These are phyloP conservation scores for Drepana falcataria DNA, from an alignment of 2,888 invertebrate species.

Conservation along the genomic window DNA sequence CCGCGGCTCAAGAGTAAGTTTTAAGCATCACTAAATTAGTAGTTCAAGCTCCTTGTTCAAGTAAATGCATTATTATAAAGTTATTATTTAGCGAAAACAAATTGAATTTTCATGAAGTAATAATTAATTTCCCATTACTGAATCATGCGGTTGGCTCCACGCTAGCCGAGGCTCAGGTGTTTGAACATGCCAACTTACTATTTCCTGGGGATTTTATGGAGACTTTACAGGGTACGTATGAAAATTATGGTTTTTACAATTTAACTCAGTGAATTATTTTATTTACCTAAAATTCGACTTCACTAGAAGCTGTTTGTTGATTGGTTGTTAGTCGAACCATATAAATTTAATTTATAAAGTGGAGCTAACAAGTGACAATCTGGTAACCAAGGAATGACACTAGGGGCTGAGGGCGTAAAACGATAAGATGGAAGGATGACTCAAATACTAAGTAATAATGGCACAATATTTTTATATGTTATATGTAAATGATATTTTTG, in stretches of 20 bases:
- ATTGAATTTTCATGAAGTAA: constrained; percentile 50
- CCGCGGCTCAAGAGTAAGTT: not conserved
- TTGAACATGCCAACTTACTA: constrained; percentile 26
- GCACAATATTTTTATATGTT: too few species aligned
- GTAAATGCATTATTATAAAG: constrained; percentile 35
- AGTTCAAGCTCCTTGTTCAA: not conserved
- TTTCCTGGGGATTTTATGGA: constrained; percentile 21
- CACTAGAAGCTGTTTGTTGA: too few species aligned
- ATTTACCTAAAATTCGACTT: too few species aligned
- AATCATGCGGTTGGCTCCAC: constrained; percentile 25
- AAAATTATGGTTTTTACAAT: not conserved
- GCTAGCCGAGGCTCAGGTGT: constrained; percentile 36
- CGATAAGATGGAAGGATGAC: too few species aligned
- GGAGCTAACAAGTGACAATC: too few species aligned
- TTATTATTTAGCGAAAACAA: constrained; percentile 38
- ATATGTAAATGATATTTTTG: too few species aligned
- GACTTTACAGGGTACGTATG: constrained; percentile 6
- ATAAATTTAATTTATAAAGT: too few species aligned
- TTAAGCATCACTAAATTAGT: not conserved
- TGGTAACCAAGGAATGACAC: too few species aligned
- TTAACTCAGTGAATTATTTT: too few species aligned
- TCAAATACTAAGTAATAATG: too few species aligned
- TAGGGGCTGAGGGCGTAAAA: too few species aligned
- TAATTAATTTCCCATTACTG: constrained; percentile 53
- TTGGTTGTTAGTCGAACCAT: too few species aligned